Conservation (phyloP, 2,113 vertebrate genomes). For the Takifugu flavidus region DNA sequence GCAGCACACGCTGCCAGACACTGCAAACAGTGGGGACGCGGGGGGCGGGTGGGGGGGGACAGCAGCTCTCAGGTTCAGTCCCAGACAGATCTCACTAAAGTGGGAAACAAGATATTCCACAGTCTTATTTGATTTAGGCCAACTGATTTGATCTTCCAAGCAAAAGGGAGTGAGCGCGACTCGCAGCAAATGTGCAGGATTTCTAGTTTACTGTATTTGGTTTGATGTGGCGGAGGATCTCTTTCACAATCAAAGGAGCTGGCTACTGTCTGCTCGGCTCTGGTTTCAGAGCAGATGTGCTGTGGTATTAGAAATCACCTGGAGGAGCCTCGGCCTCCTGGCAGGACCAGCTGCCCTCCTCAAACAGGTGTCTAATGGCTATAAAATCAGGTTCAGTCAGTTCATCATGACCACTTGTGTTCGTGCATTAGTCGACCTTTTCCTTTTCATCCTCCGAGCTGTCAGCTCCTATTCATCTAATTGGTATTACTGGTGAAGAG, state of each 20-base stretch:
- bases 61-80: neutral
- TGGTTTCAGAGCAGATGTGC: constrained; percentile 62
- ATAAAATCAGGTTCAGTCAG: constrained; percentile 53
- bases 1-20: too few species aligned
- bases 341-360: constrained; percentile 43
- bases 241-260: constrained; percentile 2
- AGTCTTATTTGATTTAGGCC: neutral
- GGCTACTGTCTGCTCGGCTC: constrained; percentile 13
- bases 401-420: constrained; percentile 52
- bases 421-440: constrained; percentile 53
- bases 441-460: constrained; percentile 70
- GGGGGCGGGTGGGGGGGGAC: neutral
- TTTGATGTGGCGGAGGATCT: constrained; percentile 13
- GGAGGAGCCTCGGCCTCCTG: constrained; percentile 43
- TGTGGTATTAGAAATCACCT: constrained; percentile 45
- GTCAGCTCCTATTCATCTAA: constrained; percentile 78
- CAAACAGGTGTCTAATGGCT: constrained; percentile 70
- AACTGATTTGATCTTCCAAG: neutral
- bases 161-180: neutral
- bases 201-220: constrained; percentile 2
- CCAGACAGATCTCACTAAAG: constrained; percentile 13
- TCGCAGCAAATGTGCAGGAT: neutral
- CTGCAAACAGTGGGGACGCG: too few species aligned
- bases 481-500: constrained; percentile 74
- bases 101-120: neutral